Evolutionary conservation across 2,888 invertebrate genomes (phyloP), one percentile per base, ranked within the genome.

Genomic region (Aspidiotus rigidus): DNA sequence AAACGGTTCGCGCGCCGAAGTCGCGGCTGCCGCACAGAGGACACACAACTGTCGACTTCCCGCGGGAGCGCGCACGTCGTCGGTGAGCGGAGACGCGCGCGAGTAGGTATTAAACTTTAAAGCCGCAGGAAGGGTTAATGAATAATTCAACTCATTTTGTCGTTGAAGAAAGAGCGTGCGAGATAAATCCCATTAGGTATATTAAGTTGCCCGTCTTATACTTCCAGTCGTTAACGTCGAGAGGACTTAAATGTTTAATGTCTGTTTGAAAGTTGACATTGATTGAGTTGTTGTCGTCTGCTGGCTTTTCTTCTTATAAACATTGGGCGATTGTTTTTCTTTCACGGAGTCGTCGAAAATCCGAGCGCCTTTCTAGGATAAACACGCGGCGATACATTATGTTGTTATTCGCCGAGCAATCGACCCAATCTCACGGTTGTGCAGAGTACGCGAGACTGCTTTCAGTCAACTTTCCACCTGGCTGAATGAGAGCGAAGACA

Each of bases 71-170:
- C 54, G 63, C 63, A 53, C 63, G 63, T 40, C 63, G 53, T 11
- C 17, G 17, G 39, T 39, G 59, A 13, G 59, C 56, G 56, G n/a
- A 15, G 56, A 15, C 17, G 16, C 17, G 16, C 16, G 17, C 56
- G 56, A 55, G 16, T 41, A 64, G 59, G 66, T 66, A 66, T 66
- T 59, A 66, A 66, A 66, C 57, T 66, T 66, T 66, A 57, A 59
- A 66, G 66, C 66, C 66, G 57, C 66, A 66, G 57, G 57, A 66
- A 57, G 56, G 66, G 66, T 66, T 66, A 66, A 66, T 66, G 66
- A 66, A 66, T 66, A 66, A 66, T 66, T 66, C 66, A 66, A 66
- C 66, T 66, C 66, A 66, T 66, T 66, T 66, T 59, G 66, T 59
- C 41, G 16, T 53, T 10, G 64, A 56, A 64, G 64, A 64, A 64